Evolutionary conservation across 2,888 invertebrate species (phyloP).

Genomic region (Acrocera orbiculus): DNA sequence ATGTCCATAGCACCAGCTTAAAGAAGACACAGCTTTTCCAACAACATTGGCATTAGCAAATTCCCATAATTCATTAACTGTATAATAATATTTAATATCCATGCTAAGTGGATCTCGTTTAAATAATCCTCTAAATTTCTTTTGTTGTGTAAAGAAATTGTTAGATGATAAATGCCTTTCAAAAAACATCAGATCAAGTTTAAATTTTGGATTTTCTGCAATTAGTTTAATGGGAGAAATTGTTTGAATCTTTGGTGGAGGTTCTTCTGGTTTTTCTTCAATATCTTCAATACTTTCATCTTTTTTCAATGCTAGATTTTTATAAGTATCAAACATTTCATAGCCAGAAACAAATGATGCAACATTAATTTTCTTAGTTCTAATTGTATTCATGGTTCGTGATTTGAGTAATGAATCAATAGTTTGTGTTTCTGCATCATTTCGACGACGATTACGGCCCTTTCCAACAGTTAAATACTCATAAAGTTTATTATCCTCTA

Average conservation of each 20-base stretch:
- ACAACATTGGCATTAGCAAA: constrained; percentile 24
- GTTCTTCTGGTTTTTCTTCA: constrained; percentile 31
- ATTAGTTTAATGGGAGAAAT: constrained; percentile 20
- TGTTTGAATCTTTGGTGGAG: constrained; percentile 22
- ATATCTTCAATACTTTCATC: constrained; percentile 28
- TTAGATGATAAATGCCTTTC: constrained; percentile 57
- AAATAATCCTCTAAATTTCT: constrained; percentile 47
- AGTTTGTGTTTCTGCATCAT: constrained; percentile 55
- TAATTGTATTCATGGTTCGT: constrained; percentile 41
- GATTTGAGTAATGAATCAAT: constrained; percentile 41
- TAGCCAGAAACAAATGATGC: constrained; percentile 53
- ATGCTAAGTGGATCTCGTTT: constrained; percentile 42
- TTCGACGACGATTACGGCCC: constrained; percentile 46
- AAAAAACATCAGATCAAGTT: constrained; percentile 44
- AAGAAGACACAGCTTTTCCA: constrained; percentile 39
- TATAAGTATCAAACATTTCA: constrained; percentile 60
- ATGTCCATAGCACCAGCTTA: constrained; percentile 51
- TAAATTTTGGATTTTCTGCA: constrained; percentile 30
- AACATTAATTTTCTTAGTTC: constrained; percentile 37
- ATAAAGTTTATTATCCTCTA: constrained; percentile 47
- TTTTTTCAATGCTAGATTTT: too few relatives aligned
- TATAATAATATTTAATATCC: constrained; percentile 47
- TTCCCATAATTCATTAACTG: constrained; percentile 45
- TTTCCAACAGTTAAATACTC: constrained; percentile 47
- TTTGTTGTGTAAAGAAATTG: constrained; percentile 46